Evolutionary conservation across 2,113 vertebrate genomes (phyloP).

Genomic region (Crotalus helleri): DNA sequence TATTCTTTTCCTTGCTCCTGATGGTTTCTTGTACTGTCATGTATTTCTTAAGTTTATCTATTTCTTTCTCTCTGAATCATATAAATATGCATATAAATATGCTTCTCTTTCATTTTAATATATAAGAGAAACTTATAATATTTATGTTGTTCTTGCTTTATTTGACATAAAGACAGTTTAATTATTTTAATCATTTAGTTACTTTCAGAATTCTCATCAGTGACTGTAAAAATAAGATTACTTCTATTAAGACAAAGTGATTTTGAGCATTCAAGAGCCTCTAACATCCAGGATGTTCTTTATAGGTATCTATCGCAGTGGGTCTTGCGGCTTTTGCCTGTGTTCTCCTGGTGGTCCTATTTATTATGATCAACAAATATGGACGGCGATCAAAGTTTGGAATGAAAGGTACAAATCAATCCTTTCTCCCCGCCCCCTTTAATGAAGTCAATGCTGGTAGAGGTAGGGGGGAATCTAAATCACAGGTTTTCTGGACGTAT

Average conservation of each 20-base stretch:
- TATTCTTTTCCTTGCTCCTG: background rate
- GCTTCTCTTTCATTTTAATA: background rate
- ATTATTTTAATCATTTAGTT: background rate
- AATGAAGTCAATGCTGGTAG: background rate
- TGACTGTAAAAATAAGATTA: background rate
- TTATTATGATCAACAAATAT: constrained; percentile 98
- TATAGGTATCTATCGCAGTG: constrained; percentile 92
- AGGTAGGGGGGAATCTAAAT: background rate
- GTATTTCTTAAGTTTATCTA: background rate
- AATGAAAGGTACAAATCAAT: constrained; percentile 88
- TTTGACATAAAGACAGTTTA: background rate
- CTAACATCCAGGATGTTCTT: constrained; percentile 13
- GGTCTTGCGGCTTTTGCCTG: constrained; percentile 93
- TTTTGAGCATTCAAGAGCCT: background rate
- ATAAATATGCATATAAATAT: background rate
- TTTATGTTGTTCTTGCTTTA: background rate
- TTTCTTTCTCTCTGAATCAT: background rate
- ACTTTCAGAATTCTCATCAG: background rate
- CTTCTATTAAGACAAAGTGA: background rate
- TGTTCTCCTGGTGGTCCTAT: constrained; percentile 91
- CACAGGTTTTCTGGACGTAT: background rate
- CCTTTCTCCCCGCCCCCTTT: background rate
- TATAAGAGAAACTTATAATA: background rate
- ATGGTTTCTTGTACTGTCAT: background rate
- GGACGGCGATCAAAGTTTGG: constrained; percentile 94